A percentile compares a stretch with the other conserved stretches of the same genome.
Conservation (phyloP, 1,140 invertebrate species). For the Melipona quadrifasciata region DNA sequence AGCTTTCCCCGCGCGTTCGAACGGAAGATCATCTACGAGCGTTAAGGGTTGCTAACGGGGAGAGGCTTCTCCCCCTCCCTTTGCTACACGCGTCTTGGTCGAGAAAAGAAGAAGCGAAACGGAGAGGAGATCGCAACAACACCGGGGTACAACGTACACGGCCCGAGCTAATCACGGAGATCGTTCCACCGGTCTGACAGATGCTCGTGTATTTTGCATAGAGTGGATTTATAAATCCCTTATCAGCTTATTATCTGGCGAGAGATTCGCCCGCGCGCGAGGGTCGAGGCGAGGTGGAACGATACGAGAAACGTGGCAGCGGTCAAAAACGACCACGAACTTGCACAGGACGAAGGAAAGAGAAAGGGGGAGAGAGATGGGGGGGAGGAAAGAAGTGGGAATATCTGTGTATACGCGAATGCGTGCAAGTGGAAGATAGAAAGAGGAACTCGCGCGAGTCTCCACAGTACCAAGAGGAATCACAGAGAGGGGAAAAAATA, state of each 20-base stretch:
- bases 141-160: slow-evolving; percentile 12
- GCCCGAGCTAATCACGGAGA: slow-evolving; percentile 36
- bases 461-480: slow-evolving; percentile 3
- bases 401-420: slow-evolving; percentile 32
- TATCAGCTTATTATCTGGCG: slow-evolving; percentile 56
- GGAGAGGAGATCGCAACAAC: slow-evolving; percentile 7
- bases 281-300: slow-evolving; percentile 27
- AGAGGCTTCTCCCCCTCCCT: not conserved
- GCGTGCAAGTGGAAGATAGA: slow-evolving; percentile 27
- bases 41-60: not conserved
- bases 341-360: not conserved
- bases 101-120: too few species aligned
- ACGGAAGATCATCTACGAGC: not conserved
- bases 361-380: not conserved
- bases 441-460: slow-evolving; percentile 23
- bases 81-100: not conserved
- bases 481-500: slow-evolving; percentile 35
- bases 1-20: not conserved
- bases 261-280: slow-evolving; percentile 49
- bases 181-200: slow-evolving; percentile 31
- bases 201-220: slow-evolving; percentile 42
- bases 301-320: slow-evolving; percentile 54
- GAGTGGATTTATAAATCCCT: slow-evolving; percentile 46
- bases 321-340: slow-evolving; percentile 51
- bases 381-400: slow-evolving; percentile 4